A percentile compares a stretch with the other conserved stretches of the same genome.
Conservation (phyloP, 2,113 vertebrate genomes). For the Entosphenus tridentatus region DNA sequence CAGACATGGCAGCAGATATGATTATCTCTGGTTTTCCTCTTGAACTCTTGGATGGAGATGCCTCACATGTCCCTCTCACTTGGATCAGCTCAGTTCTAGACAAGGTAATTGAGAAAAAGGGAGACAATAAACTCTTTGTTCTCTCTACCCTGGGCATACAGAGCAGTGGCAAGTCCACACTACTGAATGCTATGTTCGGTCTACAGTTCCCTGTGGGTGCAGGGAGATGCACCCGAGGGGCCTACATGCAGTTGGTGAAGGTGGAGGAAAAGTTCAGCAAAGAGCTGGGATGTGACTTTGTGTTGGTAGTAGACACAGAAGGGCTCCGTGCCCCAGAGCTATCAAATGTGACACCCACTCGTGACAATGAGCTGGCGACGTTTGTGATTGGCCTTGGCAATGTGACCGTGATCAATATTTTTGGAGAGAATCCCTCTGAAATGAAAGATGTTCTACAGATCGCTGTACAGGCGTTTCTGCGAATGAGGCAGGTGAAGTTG, state of each 20-base stretch:
- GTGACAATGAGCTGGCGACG: constrained; percentile 24
- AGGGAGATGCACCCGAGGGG: constrained; percentile 14
- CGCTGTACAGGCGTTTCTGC: constrained; percentile 22
- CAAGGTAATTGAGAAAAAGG: constrained; percentile 22
- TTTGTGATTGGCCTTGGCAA: constrained; percentile 25
- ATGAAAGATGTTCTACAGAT: constrained; percentile 24
- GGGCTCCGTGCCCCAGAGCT: no score
- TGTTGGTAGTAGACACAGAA: no score
- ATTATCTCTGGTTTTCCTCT: constrained; percentile 30
- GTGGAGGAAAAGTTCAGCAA: constrained; percentile 12
- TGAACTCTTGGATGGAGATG: constrained; percentile 45
- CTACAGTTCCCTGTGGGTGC: constrained; percentile 27
- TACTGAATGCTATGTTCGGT: constrained; percentile 30
- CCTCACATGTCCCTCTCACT: constrained; percentile 27
- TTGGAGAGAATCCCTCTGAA: constrained; percentile 25
- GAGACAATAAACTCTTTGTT: constrained; percentile 29
- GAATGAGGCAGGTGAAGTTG: constrained; percentile 24
- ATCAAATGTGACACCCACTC: constrained; percentile 10
- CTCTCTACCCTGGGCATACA: constrained; percentile 32
- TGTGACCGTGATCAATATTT: constrained; percentile 23
- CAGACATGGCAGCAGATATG: constrained; percentile 26
- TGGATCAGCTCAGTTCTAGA: constrained; percentile 34
- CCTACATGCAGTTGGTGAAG: constrained; percentile 27
- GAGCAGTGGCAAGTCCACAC: constrained; percentile 34
- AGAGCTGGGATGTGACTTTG: constrained; percentile 7